Evolutionary conservation across 30 jellyfish, hydroid and myxozoan genomes (phyloP).

Genomic region (Pelagia noctiluca): DNA sequence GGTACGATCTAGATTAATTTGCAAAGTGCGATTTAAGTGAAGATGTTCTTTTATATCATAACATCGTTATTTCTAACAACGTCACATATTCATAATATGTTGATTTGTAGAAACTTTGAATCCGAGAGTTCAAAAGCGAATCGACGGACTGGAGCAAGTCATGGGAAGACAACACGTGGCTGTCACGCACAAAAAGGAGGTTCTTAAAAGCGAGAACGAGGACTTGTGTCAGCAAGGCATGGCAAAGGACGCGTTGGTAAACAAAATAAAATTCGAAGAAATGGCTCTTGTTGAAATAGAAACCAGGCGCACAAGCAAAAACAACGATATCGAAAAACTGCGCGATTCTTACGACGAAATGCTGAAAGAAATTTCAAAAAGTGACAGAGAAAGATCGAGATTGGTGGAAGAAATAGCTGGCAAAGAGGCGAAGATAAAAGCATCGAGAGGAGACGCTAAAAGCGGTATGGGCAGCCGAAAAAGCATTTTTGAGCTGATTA

Average conservation of each 20-base stretch:
- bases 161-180: constrained; percentile 38
- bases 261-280: constrained; percentile 31
- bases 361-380: constrained; percentile 14
- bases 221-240: constrained; percentile 24
- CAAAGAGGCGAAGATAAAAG: constrained; percentile 46
- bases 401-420: constrained; percentile 46
- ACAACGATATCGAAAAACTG: constrained; percentile 5
- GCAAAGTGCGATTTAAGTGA: no score
- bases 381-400: constrained; percentile 40
- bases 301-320: constrained; percentile 8
- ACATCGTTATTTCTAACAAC: no score
- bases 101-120: constrained; percentile 2
- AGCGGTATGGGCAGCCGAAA: not conserved
- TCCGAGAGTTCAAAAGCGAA: constrained; percentile 28
- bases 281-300: not conserved
- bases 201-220: constrained; percentile 40
- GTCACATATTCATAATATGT: no score
- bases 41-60: no score
- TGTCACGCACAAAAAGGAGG: constrained; percentile 38
- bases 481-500: not conserved
- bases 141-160: constrained; percentile 46
- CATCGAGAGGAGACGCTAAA: not conserved
- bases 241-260: constrained; percentile 14
- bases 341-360: constrained; percentile 12
- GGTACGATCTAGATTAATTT: no score